A percentile compares a stretch with the other conserved stretches of the same genome.
phyloP scores from a whole-genome alignment of 2,888 invertebrate genomes.

The Digitonthophagus gazella region DNA sequence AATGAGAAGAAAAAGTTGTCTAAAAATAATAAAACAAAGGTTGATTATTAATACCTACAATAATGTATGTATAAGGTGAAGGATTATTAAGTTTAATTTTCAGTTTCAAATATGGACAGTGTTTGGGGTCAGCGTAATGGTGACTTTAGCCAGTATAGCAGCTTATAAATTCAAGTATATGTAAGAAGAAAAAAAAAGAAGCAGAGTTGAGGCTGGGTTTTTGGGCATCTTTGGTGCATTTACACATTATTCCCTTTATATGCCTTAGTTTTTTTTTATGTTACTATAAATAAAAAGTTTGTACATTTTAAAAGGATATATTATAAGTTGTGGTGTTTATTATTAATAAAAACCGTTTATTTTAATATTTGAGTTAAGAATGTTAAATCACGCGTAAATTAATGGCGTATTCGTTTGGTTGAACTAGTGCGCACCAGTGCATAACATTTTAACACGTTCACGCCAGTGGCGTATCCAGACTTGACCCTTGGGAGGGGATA shows the following conservation, averaged over 20 bases:
- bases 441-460: too few species aligned
- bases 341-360: not conserved
- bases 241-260: not conserved
- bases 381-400: too few species aligned
- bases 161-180: conserved; percentile 67
- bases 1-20: conserved; percentile 23
- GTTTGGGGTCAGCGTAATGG: conserved; percentile 64
- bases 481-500: too few species aligned
- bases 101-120: conserved; percentile 66
- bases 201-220: not conserved
- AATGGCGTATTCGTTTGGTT: too few species aligned
- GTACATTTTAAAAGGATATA: conserved; percentile 6
- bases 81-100: conserved; percentile 13
- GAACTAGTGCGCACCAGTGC: too few species aligned
- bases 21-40: conserved; percentile 26
- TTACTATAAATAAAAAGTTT: conserved; percentile 7
- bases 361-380: too few species aligned
- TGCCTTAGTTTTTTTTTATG: not conserved
- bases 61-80: too few species aligned
- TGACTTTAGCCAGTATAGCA: conserved; percentile 70
- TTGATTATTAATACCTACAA: conserved; percentile 4
- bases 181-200: conserved; percentile 9
- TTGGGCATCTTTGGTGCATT: conserved; percentile 6
- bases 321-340: not conserved
- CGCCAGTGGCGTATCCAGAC: too few species aligned